Conservation (phyloP, 2,797 vertebrate genomes). For the Capromys pilorides region DNA sequence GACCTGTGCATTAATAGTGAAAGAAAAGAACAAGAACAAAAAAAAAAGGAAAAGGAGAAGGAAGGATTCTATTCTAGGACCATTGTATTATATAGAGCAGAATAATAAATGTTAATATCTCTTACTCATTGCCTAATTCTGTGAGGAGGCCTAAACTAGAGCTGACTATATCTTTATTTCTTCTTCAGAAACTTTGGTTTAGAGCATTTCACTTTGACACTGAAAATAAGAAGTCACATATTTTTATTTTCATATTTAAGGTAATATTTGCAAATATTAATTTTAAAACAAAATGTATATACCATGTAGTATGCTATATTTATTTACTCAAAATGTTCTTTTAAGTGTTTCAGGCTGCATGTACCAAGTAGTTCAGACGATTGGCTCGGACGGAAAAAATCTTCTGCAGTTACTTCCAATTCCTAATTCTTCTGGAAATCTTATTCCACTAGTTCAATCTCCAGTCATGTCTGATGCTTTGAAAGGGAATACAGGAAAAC, state of each 20-base stretch:
- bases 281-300: conserved; percentile 81
- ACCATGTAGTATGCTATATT: conserved; percentile 79
- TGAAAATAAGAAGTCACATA: conserved; percentile 58
- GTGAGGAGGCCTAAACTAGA: conserved; percentile 53
- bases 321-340: conserved; percentile 83
- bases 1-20: conserved; percentile 13
- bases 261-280: conserved; percentile 67
- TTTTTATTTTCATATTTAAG: conserved; percentile 56
- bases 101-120: conserved; percentile 60
- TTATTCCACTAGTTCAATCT: conserved; percentile 81
- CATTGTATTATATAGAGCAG: conserved; percentile 38
- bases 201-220: conserved; percentile 60
- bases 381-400: conserved; percentile 87
- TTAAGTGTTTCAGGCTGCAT: conserved; percentile 88
- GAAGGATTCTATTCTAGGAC: conserved; percentile 10
- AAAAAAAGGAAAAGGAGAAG: conserved; percentile 21
- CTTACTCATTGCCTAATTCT: conserved; percentile 46
- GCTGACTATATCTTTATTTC: conserved; percentile 15
- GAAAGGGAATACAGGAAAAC: conserved; percentile 76
- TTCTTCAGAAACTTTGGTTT: conserved; percentile 63
- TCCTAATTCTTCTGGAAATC: conserved; percentile 84
- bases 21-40: not conserved
- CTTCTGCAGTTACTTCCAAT: conserved; percentile 87
- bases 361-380: conserved; percentile 86
- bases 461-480: conserved; percentile 81